phyloP scores from a whole-genome alignment of 2,888 invertebrate species.

The Nephrocerus scutellatus region DNA sequence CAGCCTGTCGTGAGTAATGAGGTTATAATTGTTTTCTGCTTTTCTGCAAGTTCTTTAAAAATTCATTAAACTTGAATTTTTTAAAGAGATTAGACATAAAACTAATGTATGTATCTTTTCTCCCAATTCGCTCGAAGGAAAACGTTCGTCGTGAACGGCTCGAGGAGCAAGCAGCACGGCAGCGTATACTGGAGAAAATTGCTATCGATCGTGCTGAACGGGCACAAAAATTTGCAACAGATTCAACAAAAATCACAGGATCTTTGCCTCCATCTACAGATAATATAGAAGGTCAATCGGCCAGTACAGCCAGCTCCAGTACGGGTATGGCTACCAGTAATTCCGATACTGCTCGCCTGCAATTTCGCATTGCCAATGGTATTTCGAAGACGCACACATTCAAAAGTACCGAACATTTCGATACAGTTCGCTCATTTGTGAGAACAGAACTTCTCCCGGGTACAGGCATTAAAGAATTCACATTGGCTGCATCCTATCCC shows the following conservation, averaged over 20 bases:
- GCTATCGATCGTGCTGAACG: conserved; percentile 75
- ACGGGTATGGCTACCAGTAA: conserved; percentile 23
- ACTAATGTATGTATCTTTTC: conserved; percentile 1
- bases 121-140: conserved; percentile 23
- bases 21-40: neutral
- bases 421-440: conserved; percentile 49
- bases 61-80: neutral
- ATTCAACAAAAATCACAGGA: conserved; percentile 27
- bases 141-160: conserved; percentile 63
- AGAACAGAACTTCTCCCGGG: conserved; percentile 33
- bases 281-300: conserved; percentile 6
- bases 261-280: conserved; percentile 29
- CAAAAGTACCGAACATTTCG: conserved; percentile 58
- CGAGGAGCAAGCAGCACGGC: conserved; percentile 66
- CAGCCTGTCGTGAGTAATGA: neutral
- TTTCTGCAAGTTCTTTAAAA: neutral
- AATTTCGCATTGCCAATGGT: conserved; percentile 82
- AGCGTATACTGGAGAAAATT: conserved; percentile 75
- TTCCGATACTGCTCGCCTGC: conserved; percentile 60
- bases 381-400: conserved; percentile 67
- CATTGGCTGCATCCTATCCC: conserved; percentile 81
- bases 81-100: conserved; percentile 44
- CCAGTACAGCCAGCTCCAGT: conserved; percentile 23
- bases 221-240: conserved; percentile 45
- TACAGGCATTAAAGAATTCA: conserved; percentile 53